Base-by-base conservation (phyloP, 1,140 invertebrate species). In the Luehdorfia chinensis region DNA sequence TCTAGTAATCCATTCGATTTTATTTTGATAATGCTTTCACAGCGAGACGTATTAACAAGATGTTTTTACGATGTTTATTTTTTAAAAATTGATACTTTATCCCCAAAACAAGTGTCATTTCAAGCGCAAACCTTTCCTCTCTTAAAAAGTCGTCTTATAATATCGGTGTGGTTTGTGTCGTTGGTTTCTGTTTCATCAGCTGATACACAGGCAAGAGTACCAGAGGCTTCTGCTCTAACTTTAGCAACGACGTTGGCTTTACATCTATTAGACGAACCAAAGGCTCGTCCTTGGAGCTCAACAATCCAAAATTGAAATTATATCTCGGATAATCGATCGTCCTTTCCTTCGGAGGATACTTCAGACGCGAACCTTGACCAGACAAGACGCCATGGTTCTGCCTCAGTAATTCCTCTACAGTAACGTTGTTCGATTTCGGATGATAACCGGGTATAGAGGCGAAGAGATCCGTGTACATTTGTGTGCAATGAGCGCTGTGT, bases 141-240 rank as follows among this genome's bases (percentile, higher is more conserved):
- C n/a, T n/a, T n/a, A n/a, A n/a, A n/a, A n/a, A n/a, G n/a, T n/a
- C n/a, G n/a, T n/a, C n/a, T n/a, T n/a, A n/a, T n/a, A n/a, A n/a
- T n/a, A n/a, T n/a, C n/a, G n/a, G n/a, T n/a, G n/a, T n/a, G n/a
- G n/a, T n/a, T n/a, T n/a, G n/a, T n/a, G n/a, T n/a, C n/a, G n/a
- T n/a, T n/a, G n/a, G n/a, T n/a, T n/a, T n/a, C n/a, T n/a, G n/a
- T n/a, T n/a, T 12, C 30, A 44, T 44, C 25, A 59, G 47, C 30
- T 63, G 55, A 16, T 80, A 84, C 0, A 84, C 74, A 3, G 79
- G 79, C 4, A 69, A 4, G 4, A 74, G 37, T 1, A 74, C 53
- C 12, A 73, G 33, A 0, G 67, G 67, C 41, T 55, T 69, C 4
- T 60, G 48, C 1, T 41, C 25, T 4, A 11, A 31, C 9, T 7